Evolutionary conservation across 2,113 vertebrate species (phyloP), one percentile per base, ranked within the genome.

Genomic region (Oryzias curvinotus): DNA sequence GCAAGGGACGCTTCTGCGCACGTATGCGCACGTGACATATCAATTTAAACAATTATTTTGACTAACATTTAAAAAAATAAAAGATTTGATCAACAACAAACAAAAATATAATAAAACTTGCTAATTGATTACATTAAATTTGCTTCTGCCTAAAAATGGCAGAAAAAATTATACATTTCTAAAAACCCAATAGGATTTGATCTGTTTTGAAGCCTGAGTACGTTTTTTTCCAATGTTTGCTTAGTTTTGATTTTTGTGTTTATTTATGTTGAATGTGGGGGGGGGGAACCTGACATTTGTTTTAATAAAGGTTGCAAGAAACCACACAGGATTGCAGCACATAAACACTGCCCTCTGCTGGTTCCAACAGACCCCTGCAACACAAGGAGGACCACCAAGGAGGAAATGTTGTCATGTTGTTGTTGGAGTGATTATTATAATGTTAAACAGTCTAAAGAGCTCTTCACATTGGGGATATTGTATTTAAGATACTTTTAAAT

Each of bases 301-400:
- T 56, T 69, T 15, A 8, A 30, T 18, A 57, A 42, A 14, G 75
- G 21, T 10, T 62, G 25, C 45, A 1, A 8, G 16, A 5, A 25
- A 3, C 3, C 14, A 7, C 19, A 21, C 18, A 62, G 53, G 5
- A 65, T 5, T 14, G 55, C 5, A 65, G 48, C 41, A 57, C 30
- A 36, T 51, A 46, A 53, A 84, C 48, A 77, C 57, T 65, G 69
- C 78, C 81, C 71, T 53, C 87, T 83, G 45, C 68, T 68, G 87
- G 76, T 18, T 6, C 3, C 0, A 44, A 17, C 1, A 5, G 15
- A 1, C 17, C 57, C 65, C 59, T 68, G 78, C 70, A 44, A 12
- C 26, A 30, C 4, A 19, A 4, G 44, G 18, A 1, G 17, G 7
- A 25, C 28, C 28, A 30, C 28, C 1, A 1, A 30, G 28, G 7